These are phyloP conservation scores for Drosophila ironensis DNA, from an alignment of 1,140 invertebrate genomes.

Conservation along the genomic window DNA sequence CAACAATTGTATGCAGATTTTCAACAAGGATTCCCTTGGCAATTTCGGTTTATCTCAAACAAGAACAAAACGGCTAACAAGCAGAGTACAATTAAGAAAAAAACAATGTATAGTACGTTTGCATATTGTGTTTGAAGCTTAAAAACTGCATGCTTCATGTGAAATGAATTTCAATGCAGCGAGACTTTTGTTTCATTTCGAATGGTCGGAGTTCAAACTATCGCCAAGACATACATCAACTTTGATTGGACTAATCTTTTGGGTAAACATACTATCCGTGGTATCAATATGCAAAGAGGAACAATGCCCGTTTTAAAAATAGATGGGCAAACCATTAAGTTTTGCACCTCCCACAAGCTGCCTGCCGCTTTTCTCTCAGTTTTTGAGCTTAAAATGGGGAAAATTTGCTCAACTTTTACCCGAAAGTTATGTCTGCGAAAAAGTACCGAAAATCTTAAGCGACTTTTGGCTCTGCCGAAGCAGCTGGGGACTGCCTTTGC, in stretches of 20 bases:
- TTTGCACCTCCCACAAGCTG: conserved; percentile 10
- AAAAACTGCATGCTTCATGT: conserved; percentile 2
- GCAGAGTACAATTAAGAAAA: conserved; percentile 4
- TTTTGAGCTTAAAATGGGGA: not conserved
- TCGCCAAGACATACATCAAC: conserved; percentile 21
- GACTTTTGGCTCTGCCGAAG: conserved; percentile 22
- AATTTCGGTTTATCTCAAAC: conserved; percentile 31
- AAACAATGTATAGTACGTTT: conserved; percentile 11
- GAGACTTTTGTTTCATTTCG: conserved; percentile 31
- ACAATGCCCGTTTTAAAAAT: conserved; percentile 54
- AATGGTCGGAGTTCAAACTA: not conserved
- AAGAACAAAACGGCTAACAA: conserved; percentile 20
- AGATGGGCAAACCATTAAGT: conserved; percentile 55
- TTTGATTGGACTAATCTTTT: conserved; percentile 35
- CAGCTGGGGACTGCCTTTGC: conserved; percentile 21
- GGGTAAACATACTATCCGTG: conserved; percentile 23
- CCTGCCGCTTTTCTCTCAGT: not conserved
- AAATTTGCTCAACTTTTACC: conserved; percentile 48
- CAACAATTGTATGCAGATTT: conserved; percentile 51
- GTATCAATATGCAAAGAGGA: conserved; percentile 43
- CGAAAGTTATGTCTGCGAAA: conserved; percentile 55
- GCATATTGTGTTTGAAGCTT: not conserved
- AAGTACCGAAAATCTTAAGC: conserved; percentile 49
- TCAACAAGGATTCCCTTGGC: conserved; percentile 37
- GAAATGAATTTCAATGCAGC: conserved; percentile 9